Conservation (phyloP, 2,113 vertebrate genomes). For the Cyphomyrus plagiostoma region DNA sequence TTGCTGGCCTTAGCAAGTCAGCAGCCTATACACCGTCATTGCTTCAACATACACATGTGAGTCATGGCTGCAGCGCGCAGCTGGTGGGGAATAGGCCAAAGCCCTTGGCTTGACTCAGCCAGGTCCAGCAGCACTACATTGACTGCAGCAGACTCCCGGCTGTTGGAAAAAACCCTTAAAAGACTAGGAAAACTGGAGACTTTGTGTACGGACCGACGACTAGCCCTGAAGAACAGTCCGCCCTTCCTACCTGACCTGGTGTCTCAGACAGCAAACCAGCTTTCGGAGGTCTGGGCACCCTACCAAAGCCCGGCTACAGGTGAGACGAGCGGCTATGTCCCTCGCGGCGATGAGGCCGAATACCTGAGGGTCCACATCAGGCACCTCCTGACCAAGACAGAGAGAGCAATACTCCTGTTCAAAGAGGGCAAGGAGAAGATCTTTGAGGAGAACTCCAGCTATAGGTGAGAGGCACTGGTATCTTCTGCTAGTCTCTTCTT, state of each 20-base stretch:
- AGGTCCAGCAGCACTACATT: conserved; percentile 13
- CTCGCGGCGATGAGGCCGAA: conserved; percentile 43
- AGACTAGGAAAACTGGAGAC: conserved; percentile 54
- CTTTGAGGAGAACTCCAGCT: conserved; percentile 62
- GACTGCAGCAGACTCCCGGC: conserved; percentile 36
- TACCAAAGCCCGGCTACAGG: conserved; percentile 27
- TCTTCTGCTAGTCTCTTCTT: background rate
- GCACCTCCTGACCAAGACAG: conserved; percentile 69
- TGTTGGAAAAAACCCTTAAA: conserved; percentile 54
- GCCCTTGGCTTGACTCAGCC: background rate
- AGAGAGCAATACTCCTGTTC: conserved; percentile 60
- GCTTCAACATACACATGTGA: background rate
- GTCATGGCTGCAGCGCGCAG: conserved; percentile 46
- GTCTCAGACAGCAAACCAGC: conserved; percentile 42
- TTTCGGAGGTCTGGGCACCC: conserved; percentile 55
- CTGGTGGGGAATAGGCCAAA: conserved; percentile 22
- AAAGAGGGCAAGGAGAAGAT: conserved; percentile 60
- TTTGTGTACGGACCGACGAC: conserved; percentile 47
- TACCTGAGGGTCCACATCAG: conserved; percentile 60
- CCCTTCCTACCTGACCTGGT: conserved; percentile 69
- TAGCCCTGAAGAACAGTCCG: conserved; percentile 59
- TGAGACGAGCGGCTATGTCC: background rate
- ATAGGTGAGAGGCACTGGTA: conserved; percentile 55
- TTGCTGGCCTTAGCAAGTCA: background rate
- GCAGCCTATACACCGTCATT: too few species aligned